Evolutionary conservation across 2,888 invertebrate species (phyloP), one percentile per base, ranked within the genome.

Genomic region (Volucella inanis): DNA sequence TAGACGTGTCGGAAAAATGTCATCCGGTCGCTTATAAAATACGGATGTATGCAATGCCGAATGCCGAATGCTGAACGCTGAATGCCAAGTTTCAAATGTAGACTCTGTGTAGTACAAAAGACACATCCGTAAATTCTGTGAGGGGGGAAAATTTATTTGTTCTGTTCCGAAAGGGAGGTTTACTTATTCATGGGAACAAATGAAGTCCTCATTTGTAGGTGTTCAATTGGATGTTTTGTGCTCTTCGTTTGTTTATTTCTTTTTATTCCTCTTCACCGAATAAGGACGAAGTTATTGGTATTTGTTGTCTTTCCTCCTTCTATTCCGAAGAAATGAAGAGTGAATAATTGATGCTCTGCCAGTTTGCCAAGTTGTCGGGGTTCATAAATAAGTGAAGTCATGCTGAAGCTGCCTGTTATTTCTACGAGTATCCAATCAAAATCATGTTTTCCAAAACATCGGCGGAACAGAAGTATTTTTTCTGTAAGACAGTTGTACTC

Each of bases 1-100:
- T 77, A 72, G 77, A 81, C 41, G 39, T 81, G 81, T 77, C 85
- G 76, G 64, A 77, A 85, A 85, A 81, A 62, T 85, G 85, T 85
- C 85, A 85, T 81, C 57, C 52, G 54, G 41, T 76, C 62, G 72
- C 83, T 74, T 74, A 45, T 68, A 72, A 67, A 77, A 61, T 78
- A 62, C 62, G 43, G 31, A 31, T 70, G 75, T 41, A 39, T 6
- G 18, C 12, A 1, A 41, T 15, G 10, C 31, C n/a, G n/a, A 31
- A 31, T 31, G 31, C 31, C 6, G 31, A 31, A 31, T 31, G 31
- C 31, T 22, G 18, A 31, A 31, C 6, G 31, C 31, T 31, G 6
- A 31, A 31, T 31, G 31, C 31, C 31, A 31, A 31, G 31, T 31
- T 31, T 31, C 31, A 31, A 31, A 31, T 31, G 31, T 31, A 31